phyloP scores from a whole-genome alignment of 2,797 vertebrate species.

The Steatocranus sp. region DNA sequence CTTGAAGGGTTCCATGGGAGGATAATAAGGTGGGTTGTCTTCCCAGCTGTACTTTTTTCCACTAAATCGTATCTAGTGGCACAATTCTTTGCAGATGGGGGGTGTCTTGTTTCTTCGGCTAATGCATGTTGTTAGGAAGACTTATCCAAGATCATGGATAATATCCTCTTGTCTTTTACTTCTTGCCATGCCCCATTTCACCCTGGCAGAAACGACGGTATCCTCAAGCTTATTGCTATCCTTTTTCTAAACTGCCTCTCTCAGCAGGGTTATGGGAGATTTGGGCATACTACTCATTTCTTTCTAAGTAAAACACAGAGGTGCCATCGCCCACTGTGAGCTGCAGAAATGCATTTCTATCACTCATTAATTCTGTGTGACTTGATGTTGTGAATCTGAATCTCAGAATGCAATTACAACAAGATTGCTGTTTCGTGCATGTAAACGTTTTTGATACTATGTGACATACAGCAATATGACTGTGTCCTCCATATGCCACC shows the following conservation, averaged over 20 bases:
- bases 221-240: not conserved
- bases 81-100: not conserved
- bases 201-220: not conserved
- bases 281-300: not conserved
- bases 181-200: slow-evolving; percentile 12
- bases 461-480: not conserved
- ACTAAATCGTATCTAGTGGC: not conserved
- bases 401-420: not conserved
- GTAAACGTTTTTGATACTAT: not conserved
- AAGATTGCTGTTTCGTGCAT: not conserved
- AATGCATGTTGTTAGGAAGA: not conserved
- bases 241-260: not conserved
- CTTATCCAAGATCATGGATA: not conserved
- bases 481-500: not conserved
- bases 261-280: not conserved
- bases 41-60: slow-evolving; percentile 6
- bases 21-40: slow-evolving; percentile 30
- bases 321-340: not conserved
- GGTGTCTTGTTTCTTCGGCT: not conserved
- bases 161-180: not conserved
- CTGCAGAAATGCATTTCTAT: not conserved
- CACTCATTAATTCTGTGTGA: not conserved
- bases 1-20: slow-evolving; percentile 3
- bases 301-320: not conserved
- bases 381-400: not conserved